Evolutionary conservation across 2,797 vertebrate genomes (phyloP).

Genomic region (Tadarida brasiliensis): DNA sequence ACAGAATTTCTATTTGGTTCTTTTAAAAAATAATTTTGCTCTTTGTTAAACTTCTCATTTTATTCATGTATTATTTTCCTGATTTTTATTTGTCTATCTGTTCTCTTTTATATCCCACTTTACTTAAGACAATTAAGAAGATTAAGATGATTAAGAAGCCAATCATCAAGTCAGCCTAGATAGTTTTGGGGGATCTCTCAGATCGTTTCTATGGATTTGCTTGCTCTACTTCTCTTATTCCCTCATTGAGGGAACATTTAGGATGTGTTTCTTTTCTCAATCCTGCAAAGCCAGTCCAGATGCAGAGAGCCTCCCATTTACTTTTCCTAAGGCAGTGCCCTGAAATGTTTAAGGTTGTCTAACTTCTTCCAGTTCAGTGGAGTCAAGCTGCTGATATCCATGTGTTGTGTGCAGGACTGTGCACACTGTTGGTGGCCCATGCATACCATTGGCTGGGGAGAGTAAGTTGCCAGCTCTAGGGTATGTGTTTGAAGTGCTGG

Average conservation of each 20-base stretch:
- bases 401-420: background rate
- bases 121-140: background rate
- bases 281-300: background rate
- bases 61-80: background rate
- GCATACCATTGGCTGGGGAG: background rate
- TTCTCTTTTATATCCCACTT: background rate
- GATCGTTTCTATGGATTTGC: background rate
- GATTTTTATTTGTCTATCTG: background rate
- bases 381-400: background rate
- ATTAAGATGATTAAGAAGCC: background rate
- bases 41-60: background rate
- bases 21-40: background rate
- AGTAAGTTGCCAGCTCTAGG: background rate
- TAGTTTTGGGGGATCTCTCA: background rate
- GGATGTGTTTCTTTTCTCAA: background rate
- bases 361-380: background rate
- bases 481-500: background rate
- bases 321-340: background rate
- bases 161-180: background rate
- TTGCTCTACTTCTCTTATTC: background rate
- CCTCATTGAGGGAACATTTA: background rate
- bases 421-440: background rate
- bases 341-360: background rate
- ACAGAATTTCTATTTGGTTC: background rate
- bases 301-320: background rate